A percentile compares a stretch with the other conserved stretches of the same genome.
These are phyloP conservation scores for Euclidia mi DNA, from an alignment of 2,888 invertebrate genomes.

Conservation along the genomic window DNA sequence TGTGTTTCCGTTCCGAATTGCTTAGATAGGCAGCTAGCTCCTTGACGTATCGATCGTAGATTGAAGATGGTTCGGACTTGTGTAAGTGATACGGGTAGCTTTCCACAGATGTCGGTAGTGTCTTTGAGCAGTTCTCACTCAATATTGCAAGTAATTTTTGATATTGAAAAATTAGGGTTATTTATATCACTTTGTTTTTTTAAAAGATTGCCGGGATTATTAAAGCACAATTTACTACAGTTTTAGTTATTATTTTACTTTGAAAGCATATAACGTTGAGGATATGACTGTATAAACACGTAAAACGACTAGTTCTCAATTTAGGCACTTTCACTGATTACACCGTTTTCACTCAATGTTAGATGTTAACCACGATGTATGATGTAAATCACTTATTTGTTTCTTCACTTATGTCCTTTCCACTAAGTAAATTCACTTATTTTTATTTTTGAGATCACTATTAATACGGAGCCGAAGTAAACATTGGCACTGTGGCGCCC, in stretches of 20 bases:
- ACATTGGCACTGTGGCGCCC: too few relatives aligned
- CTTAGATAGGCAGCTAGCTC: not conserved
- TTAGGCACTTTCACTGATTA: not conserved
- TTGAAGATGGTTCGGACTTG: constrained; percentile 12
- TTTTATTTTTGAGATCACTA: constrained; percentile 2
- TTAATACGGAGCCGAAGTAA: constrained; percentile 1
- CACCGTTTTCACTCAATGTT: not conserved
- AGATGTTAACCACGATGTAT: not conserved
- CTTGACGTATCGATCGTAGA: constrained; percentile 9
- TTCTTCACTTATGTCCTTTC: too few relatives aligned
- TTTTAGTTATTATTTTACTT: constrained; percentile 1
- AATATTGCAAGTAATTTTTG: constrained; percentile 8
- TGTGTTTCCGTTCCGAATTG: not conserved
- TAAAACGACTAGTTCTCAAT: not conserved
- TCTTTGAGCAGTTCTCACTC: constrained; percentile 1
- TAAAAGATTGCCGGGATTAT: constrained; percentile 2
- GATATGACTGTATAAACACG: not conserved
- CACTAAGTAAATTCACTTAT: constrained; percentile 3
- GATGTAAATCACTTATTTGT: not conserved
- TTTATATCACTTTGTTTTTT: constrained; percentile 9
- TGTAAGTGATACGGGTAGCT: constrained; percentile 13
- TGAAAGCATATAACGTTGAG: not conserved
- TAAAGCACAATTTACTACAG: not conserved
- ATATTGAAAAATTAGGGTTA: constrained; percentile 8
- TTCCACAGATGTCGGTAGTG: constrained; percentile 15